Conservation (phyloP, 2,113 vertebrate genomes). For the Eudyptes chrysolophus region DNA sequence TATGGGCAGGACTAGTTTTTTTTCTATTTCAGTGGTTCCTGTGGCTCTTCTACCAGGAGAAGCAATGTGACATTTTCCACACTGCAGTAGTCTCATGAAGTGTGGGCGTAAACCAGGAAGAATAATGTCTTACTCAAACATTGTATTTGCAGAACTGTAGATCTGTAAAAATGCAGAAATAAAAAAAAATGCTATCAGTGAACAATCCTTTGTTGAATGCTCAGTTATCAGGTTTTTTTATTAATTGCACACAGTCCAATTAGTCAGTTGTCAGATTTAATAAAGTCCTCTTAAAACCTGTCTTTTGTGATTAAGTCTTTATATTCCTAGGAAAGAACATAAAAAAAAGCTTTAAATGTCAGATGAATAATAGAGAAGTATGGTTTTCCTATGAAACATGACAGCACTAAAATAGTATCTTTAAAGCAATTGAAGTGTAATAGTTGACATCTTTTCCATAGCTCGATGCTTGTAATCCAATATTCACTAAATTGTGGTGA, state of each 20-base stretch:
- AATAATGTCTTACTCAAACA: not conserved
- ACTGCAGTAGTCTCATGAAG: not conserved
- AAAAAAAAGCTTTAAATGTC: conserved; percentile 49
- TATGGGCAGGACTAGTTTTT: not conserved
- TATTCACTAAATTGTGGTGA: conserved; percentile 28
- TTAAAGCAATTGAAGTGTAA: conserved; percentile 2
- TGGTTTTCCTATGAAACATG: conserved; percentile 50
- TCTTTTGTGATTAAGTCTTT: conserved; percentile 61
- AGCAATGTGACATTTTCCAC: not conserved
- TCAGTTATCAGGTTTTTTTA: not conserved
- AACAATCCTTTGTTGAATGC: conserved; percentile 29
- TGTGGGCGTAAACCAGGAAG: not conserved
- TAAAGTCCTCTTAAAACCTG: conserved; percentile 56
- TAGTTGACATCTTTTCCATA: conserved; percentile 1
- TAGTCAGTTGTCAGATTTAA: conserved; percentile 55
- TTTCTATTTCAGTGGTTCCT: not conserved
- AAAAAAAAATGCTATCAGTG: not conserved
- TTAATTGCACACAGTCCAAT: conserved; percentile 46
- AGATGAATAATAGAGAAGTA: conserved; percentile 56
- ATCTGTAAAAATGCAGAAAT: conserved; percentile 1
- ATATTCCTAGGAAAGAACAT: conserved; percentile 38
- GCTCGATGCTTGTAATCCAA: not conserved
- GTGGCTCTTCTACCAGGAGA: not conserved
- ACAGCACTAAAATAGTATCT: conserved; percentile 13
- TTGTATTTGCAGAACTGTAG: conserved; percentile 24